Evolutionary conservation across 1,140 invertebrate genomes (phyloP).

Genomic region (Choristoneura fumiferana): DNA sequence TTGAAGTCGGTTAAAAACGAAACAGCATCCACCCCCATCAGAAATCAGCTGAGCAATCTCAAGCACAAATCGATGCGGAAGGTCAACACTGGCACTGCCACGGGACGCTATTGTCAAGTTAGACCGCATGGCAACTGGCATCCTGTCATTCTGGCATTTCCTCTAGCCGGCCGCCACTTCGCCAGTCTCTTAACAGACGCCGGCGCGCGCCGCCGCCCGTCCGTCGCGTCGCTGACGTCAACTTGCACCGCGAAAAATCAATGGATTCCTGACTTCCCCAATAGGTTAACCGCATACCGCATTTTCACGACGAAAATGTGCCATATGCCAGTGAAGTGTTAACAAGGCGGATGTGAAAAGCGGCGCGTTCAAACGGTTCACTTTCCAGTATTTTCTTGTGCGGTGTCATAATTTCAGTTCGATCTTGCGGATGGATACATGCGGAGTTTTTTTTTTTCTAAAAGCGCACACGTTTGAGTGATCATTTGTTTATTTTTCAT

Average conservation of each 20-base stretch:
- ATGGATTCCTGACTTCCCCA: constrained; percentile 60
- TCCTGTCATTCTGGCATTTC: constrained; percentile 53
- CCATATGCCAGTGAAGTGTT: constrained; percentile 69
- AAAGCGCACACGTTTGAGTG: constrained; percentile 5
- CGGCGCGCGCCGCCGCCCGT: constrained; percentile 65
- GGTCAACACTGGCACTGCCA: constrained; percentile 52
- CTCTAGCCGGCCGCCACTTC: constrained; percentile 40
- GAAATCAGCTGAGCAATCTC: constrained; percentile 53
- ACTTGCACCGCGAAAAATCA: constrained; percentile 69
- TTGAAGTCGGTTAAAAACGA: too few relatives aligned
- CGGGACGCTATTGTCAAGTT: constrained; percentile 25
- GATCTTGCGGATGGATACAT: not conserved
- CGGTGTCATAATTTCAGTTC: constrained; percentile 63
- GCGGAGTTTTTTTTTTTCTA: not conserved
- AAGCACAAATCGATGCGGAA: constrained; percentile 53
- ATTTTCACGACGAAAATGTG: constrained; percentile 73
- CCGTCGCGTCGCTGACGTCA: constrained; percentile 66
- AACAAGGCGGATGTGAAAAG: constrained; percentile 43
- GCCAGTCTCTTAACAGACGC: constrained; percentile 65
- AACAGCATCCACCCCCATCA: not conserved
- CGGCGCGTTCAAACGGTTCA: constrained; percentile 60
- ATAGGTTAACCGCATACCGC: constrained; percentile 74
- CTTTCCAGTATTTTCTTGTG: constrained; percentile 59
- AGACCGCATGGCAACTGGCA: constrained; percentile 60
- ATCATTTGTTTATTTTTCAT: not conserved